These are phyloP conservation scores for Takifugu rubripes DNA, from an alignment of 2,797 vertebrate genomes.

Conservation along the genomic window DNA sequence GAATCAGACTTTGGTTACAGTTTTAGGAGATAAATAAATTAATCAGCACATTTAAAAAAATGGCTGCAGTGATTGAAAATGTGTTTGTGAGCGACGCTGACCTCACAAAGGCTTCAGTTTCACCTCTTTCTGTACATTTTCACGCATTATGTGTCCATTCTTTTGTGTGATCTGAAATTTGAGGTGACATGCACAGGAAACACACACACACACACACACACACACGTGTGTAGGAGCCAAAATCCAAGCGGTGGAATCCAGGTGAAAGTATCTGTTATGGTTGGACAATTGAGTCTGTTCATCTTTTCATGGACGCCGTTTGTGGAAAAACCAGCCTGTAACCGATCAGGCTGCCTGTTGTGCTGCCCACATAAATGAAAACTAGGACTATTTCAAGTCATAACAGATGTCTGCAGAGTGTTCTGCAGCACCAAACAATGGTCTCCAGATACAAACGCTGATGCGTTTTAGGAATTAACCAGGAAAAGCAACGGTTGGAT, in stretches of 20 bases:
- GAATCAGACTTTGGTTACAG: too few species aligned
- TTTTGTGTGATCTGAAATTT: conserved; percentile 16
- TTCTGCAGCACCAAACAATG: too few species aligned
- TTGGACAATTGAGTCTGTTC: conserved; percentile 10
- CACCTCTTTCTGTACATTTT: not conserved
- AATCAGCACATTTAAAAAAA: too few species aligned
- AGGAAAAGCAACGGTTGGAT: too few species aligned
- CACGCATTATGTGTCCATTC: conserved; percentile 8
- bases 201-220: conserved; percentile 2
- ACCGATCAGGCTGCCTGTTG: conserved; percentile 3
- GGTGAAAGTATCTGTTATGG: conserved; percentile 32
- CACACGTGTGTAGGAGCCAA: conserved; percentile 5
- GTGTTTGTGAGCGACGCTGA: not conserved
- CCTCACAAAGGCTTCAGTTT: not conserved
- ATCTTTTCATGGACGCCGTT: conserved; percentile 15
- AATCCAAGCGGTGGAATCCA: conserved; percentile 8
- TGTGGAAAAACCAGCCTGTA: conserved; percentile 9
- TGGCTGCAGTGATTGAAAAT: not conserved
- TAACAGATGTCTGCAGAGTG: not conserved
- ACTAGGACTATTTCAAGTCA: not conserved
- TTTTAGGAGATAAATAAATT: too few species aligned
- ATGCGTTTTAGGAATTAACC: too few species aligned
- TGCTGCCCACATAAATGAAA: too few species aligned
- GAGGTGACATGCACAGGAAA: conserved; percentile 3
- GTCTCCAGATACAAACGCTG: too few species aligned